A percentile compares a stretch with the other conserved stretches of the same genome.
Conservation (phyloP, 2,113 vertebrate genomes). For the Callochromis pleurospilus region DNA sequence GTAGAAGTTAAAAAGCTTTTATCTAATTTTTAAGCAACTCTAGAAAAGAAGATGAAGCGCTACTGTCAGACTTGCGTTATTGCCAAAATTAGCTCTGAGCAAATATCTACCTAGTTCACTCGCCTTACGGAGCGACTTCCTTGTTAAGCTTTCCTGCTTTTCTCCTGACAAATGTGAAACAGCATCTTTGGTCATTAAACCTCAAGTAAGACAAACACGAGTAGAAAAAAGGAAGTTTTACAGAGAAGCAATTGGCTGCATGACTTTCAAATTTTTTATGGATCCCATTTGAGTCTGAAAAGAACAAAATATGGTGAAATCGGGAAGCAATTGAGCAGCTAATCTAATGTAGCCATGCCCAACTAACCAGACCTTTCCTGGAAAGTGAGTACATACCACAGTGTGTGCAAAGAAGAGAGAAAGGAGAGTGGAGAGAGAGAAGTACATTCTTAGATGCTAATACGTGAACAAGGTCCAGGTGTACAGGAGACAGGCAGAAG, state of each 20-base stretch:
- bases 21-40: neutral
- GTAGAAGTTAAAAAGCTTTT: neutral
- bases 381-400: neutral
- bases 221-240: neutral
- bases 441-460: conserved; percentile 28
- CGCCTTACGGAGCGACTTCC: too few relatives aligned
- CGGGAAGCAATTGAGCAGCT: neutral
- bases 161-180: neutral
- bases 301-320: neutral
- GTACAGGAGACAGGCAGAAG: conserved; percentile 36
- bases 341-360: neutral
- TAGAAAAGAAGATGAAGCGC: neutral
- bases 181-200: neutral
- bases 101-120: neutral
- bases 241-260: neutral
- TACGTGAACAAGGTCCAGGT: conserved; percentile 36
- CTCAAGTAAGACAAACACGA: neutral
- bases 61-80: neutral
- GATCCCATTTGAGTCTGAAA: neutral
- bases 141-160: neutral
- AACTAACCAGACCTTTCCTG: neutral
- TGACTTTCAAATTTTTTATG: neutral
- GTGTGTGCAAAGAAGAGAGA: neutral
- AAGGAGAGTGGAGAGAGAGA: neutral
- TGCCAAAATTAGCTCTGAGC: neutral